Percentiles rank a stretch among this genome's conserved stretches.
Conservation (phyloP, 2,113 vertebrate genomes). For the Podiceps cristatus region DNA sequence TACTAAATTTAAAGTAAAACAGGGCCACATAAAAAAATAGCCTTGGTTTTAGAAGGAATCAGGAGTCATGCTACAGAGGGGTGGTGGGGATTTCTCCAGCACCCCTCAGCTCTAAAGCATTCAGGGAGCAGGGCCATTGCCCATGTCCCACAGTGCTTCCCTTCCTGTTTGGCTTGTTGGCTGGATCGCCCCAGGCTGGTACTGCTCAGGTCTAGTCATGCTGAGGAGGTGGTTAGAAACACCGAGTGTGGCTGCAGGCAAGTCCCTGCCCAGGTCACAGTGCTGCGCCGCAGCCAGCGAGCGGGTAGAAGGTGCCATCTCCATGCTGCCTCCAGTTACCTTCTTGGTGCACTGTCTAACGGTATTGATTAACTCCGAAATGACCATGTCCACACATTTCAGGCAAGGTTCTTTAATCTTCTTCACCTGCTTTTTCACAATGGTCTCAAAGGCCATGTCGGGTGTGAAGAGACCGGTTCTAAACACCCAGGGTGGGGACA, state of each 20-base stretch:
- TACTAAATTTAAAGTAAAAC: not conserved
- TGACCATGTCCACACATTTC: constrained; percentile 99
- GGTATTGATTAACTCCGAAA: constrained; percentile 99
- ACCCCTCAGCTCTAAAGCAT: not conserved
- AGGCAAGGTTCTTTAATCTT: constrained; percentile 99
- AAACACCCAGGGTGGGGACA: constrained; percentile 76
- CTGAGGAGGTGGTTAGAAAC: constrained; percentile 72
- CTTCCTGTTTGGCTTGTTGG: constrained; percentile 57
- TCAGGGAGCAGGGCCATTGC: not conserved
- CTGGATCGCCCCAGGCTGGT: not conserved
- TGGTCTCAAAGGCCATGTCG: constrained; percentile 99
- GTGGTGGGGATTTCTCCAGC: not conserved
- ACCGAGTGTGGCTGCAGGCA: constrained; percentile 74
- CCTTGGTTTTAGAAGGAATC: not conserved
- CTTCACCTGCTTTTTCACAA: constrained; percentile 99
- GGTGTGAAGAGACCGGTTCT: constrained; percentile 99
- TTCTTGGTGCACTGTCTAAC: constrained; percentile 99
- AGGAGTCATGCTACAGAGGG: not conserved
- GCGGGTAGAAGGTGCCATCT: constrained; percentile 57
- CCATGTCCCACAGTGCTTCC: not conserved
- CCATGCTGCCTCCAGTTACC: constrained; percentile 79
- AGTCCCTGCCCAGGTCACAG: constrained; percentile 55
- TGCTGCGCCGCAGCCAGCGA: constrained; percentile 62
- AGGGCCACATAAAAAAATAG: not conserved
- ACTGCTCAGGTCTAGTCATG: constrained; percentile 79